phyloP scores from a whole-genome alignment of 2,113 vertebrate species.

The Callorhinus ursinus region DNA sequence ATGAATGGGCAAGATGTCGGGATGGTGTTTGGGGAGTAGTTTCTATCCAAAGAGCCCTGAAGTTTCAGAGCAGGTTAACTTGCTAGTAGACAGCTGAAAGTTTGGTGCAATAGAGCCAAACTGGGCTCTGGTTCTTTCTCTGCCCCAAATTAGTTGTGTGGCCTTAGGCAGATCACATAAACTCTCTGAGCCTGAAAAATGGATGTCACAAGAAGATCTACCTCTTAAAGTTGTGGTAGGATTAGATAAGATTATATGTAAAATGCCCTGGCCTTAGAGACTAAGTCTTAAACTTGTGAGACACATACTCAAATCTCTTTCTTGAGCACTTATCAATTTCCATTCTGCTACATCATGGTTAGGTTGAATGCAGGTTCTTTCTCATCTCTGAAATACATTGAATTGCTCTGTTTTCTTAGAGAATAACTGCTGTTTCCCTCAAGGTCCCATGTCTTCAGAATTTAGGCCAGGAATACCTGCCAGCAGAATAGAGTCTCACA shows the following conservation, averaged over 20 bases:
- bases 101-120: background rate
- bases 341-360: conserved; percentile 3
- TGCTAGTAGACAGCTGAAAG: background rate
- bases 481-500: background rate
- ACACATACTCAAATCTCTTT: conserved; percentile 15
- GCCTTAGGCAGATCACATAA: background rate
- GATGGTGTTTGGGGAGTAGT: background rate
- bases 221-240: background rate
- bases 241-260: background rate
- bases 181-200: background rate
- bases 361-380: background rate
- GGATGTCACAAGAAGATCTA: background rate
- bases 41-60: background rate
- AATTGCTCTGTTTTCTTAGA: conserved; percentile 17
- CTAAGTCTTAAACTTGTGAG: background rate
- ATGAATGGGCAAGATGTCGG: background rate
- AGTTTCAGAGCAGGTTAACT: background rate
- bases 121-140: background rate
- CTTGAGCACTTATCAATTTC: background rate
- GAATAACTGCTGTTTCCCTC: background rate
- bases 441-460: background rate
- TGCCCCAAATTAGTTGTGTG: background rate
- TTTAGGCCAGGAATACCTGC: background rate
- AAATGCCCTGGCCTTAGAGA: background rate
- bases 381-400: background rate